Conservation (phyloP, 2,113 vertebrate species). For the Morone saxatilis region DNA sequence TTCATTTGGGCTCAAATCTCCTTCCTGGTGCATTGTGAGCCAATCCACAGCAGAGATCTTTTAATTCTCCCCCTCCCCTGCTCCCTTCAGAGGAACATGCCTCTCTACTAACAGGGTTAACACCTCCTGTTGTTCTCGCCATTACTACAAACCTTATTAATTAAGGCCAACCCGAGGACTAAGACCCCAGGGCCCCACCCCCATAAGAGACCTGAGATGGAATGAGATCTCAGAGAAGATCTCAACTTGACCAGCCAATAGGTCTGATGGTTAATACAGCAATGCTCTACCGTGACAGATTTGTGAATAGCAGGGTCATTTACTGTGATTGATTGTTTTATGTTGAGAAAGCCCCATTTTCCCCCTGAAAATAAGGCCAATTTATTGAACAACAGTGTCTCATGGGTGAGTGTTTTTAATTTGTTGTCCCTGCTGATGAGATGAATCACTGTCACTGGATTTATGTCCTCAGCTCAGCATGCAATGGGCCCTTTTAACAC, state of each 20-base stretch:
- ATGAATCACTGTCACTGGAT: conserved; percentile 65
- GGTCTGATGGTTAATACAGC: conserved; percentile 64
- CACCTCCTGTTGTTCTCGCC: conserved; percentile 77
- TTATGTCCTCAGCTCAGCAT: conserved; percentile 39
- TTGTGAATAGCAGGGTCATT: conserved; percentile 73
- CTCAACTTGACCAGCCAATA: conserved; percentile 55
- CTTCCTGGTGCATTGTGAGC: conserved; percentile 76
- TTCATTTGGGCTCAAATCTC: conserved; percentile 86
- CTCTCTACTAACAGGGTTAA: conserved; percentile 79
- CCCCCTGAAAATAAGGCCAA: conserved; percentile 74
- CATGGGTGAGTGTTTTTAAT: conserved; percentile 75
- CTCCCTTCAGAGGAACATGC: conserved; percentile 69
- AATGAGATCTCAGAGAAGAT: conserved; percentile 74
- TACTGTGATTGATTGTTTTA: conserved; percentile 80
- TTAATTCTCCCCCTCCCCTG: conserved; percentile 72
- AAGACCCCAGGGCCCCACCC: conserved; percentile 51
- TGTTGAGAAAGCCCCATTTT: conserved; percentile 67
- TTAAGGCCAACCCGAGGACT: conserved; percentile 72
- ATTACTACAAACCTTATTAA: conserved; percentile 83
- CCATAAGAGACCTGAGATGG: conserved; percentile 63
- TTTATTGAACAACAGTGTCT: conserved; percentile 71
- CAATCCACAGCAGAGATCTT: conserved; percentile 80
- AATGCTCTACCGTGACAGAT: conserved; percentile 57
- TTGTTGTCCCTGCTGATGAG: conserved; percentile 68
- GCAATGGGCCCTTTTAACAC: conserved; percentile 48